Evolutionary conservation across 2,113 vertebrate species (phyloP), one percentile per base, ranked within the genome.

Genomic region (Sphyrna mokarran): DNA sequence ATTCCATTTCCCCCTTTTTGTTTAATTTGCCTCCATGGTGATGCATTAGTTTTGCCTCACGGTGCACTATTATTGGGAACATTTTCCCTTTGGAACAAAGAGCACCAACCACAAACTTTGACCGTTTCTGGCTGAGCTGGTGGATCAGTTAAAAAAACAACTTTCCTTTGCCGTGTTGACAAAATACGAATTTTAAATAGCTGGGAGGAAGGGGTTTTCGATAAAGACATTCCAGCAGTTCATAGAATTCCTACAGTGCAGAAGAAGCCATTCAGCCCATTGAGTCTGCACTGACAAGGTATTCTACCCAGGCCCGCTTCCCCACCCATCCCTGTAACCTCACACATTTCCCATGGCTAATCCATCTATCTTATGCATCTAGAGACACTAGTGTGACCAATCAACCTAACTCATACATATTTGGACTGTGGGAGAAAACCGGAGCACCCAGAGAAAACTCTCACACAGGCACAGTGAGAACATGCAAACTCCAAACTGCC

Each of bases 1-100:
- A 91, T 91, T 91, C 78, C 78, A 83, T 83, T 40, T 83, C 89
- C n/a, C 61, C 61, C n/a, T 66, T 93, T n/a, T 93, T 93, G 58
- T 93, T 66, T 66, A 22, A 22, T 61, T 66, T 66, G 89, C 61
- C 61, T 93, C 6, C 87, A n/a, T 91, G 87, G 29, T 14, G 58
- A n/a, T 33, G 26, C 54, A 91, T 91, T 91, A 1, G 54, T 29
- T 16, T n/a, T 91, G 87, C 58, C 87, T 66, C 89, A 93, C 68
- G 89, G 89, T 68, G 0, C 61, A 37, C 89, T 66, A 66, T 13
- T n/a, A n/a, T 66, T 68, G 29, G 33, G 66, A 93, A 37, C 61
- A 37, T 93, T 93, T 66, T 93, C 16, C 61, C 16, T n/a, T 66
- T 66, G n/a, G 61, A 66, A 40, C 86, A 1, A 54, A 29, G 29